These are phyloP conservation scores for Sardina pilchardus DNA, from an alignment of 2,113 vertebrate species.

Conservation along the genomic window DNA sequence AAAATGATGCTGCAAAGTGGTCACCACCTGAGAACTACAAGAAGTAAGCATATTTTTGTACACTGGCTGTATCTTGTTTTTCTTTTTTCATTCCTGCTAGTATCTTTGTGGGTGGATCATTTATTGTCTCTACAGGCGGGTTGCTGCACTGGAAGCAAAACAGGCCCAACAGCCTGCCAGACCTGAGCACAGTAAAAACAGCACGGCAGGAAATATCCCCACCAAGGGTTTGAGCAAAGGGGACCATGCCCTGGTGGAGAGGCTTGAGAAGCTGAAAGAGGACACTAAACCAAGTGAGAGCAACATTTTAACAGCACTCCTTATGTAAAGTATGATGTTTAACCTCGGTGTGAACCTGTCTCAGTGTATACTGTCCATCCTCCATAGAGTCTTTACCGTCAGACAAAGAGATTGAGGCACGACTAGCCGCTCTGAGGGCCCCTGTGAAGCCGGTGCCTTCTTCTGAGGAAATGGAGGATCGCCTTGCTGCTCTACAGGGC, in stretches of 20 bases:
- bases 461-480: conserved; percentile 82
- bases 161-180: conserved; percentile 66
- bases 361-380: neutral
- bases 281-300: conserved; percentile 84
- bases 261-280: conserved; percentile 86
- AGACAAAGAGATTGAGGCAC: conserved; percentile 86
- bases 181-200: conserved; percentile 52
- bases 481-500: conserved; percentile 82
- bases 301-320: neutral
- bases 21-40: conserved; percentile 91
- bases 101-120: neutral
- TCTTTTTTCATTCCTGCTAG: neutral
- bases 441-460: conserved; percentile 75
- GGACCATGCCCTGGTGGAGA: conserved; percentile 85
- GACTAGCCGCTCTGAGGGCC: conserved; percentile 83
- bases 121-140: conserved; percentile 68
- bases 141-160: conserved; percentile 87
- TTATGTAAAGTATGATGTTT: neutral
- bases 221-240: conserved; percentile 76
- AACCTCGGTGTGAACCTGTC: neutral
- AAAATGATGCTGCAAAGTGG: conserved; percentile 74
- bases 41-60: conserved; percentile 74
- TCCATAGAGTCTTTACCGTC: conserved; percentile 80
- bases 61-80: neutral
- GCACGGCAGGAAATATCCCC: conserved; percentile 41